phyloP scores from a whole-genome alignment of 2,113 vertebrate species.

The Platichthys stellatus region DNA sequence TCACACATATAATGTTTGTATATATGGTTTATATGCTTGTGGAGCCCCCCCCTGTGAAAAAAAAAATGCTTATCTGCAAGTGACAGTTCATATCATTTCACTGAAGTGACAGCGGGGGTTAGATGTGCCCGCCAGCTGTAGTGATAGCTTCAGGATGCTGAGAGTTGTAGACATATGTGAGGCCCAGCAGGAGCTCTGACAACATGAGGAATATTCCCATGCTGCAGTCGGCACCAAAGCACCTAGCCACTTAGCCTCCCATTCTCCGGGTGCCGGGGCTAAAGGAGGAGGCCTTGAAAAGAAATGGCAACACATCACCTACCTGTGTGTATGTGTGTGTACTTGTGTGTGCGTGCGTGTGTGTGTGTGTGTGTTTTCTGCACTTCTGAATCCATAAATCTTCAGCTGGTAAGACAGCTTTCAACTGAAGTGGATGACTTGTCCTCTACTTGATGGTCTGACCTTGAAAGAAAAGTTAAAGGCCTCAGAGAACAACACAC shows the following conservation, averaged over 20 bases:
- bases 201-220: slow-evolving; percentile 75
- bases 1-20: slow-evolving; percentile 1
- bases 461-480: slow-evolving; percentile 55
- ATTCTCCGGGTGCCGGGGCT: slow-evolving; percentile 48
- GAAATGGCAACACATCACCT: slow-evolving; percentile 32
- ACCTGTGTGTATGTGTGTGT: slow-evolving; percentile 9
- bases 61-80: slow-evolving; percentile 47
- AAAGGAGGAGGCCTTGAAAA: slow-evolving; percentile 48
- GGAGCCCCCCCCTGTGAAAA: slow-evolving; percentile 7
- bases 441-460: slow-evolving; percentile 56
- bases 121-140: slow-evolving; percentile 78
- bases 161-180: slow-evolving; percentile 72
- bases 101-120: slow-evolving; percentile 72
- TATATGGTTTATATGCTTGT: slow-evolving; percentile 15
- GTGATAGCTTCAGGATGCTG: slow-evolving; percentile 68
- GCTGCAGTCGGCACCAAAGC: slow-evolving; percentile 45
- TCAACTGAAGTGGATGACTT: slow-evolving; percentile 44
- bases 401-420: slow-evolving; percentile 34
- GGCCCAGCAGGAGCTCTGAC: slow-evolving; percentile 74
- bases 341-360: slow-evolving; percentile 1
- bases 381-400: slow-evolving; percentile 30
- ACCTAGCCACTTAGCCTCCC: slow-evolving; percentile 60
- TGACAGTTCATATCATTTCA: slow-evolving; percentile 76
- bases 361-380: neutral
- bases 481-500: slow-evolving; percentile 14